Base-by-base conservation (phyloP, 2,888 invertebrate species). In the Kuschelorhynchus macadamiae region DNA sequence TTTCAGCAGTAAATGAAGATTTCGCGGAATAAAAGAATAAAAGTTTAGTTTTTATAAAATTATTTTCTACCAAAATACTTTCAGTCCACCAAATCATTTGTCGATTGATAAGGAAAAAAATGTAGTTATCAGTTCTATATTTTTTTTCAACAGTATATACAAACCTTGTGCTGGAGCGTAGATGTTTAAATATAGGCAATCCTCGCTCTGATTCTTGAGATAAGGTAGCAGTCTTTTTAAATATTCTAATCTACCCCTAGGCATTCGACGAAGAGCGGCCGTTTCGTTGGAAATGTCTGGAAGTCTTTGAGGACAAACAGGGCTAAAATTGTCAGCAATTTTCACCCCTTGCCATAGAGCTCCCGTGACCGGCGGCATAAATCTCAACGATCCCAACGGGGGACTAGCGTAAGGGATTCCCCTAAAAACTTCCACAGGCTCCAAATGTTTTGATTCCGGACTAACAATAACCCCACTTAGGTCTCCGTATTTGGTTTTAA, bases 331-430 rank as follows among this genome's bases (percentile, higher is more conserved):
- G 83, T 95, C 94, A 71, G 95, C 95, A 76, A 92, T 90, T 83
- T 94, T 92, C 42, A 96, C 93, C 36, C 94, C 95, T 61, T 91
- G 90, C 96, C 96, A 96, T 81, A 95, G 90, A 57, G 95, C 94
- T 20, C 96, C 95, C 67, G 94, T 94, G 17, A 96, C 96, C 16
- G 97, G 97, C 9, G 97, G 97, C 96, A 97, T 97, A 83, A 98
- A 98, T 67, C 98, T 88, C 68, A 97, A 85, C 64, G 92, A 91
- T 4, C 95, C 96, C 42, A 93, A 86, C 30, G 97, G 96, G 17
- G 97, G 93, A 49, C 96, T 95, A 20, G 97, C 98, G 83, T 97
- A 98, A 3, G 97, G 97, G 67, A 98, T 92, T 5, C 97, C 97
- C 53, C 94, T 88, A 82, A 95, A 97, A 72, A 95, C 93, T 83